phyloP scores from a whole-genome alignment of 2,888 invertebrate species.

The Cerceris rybyensis region DNA sequence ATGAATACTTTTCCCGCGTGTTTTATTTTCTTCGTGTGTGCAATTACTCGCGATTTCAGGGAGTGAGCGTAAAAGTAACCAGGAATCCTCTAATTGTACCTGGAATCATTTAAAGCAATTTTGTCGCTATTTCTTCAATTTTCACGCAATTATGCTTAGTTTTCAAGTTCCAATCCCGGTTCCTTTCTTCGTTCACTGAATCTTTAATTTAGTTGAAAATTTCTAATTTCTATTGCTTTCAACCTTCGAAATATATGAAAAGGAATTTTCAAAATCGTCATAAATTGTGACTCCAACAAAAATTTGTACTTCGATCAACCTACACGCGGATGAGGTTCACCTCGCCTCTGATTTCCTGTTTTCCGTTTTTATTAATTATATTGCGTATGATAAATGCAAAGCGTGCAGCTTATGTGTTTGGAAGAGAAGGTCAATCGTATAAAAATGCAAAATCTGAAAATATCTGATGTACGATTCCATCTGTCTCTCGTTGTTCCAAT shows the following conservation, averaged over 20 bases:
- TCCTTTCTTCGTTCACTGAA: not conserved
- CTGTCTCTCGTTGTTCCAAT: too few species aligned
- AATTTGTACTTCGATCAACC: too few species aligned
- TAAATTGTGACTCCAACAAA: too few species aligned
- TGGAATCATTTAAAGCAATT: constrained; percentile 68
- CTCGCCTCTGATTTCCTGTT: not conserved
- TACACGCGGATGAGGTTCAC: not conserved
- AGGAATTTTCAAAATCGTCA: too few species aligned
- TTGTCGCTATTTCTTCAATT: constrained; percentile 32
- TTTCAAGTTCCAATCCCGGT: not conserved
- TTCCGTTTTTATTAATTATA: not conserved
- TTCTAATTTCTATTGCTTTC: too few species aligned
- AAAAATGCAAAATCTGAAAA: too few species aligned
- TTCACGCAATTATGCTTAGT: constrained; percentile 1
- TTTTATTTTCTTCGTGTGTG: constrained; percentile 17
- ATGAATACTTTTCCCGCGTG: constrained; percentile 4
- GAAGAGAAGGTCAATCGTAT: not conserved
- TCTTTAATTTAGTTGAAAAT: too few species aligned
- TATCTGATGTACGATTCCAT: too few species aligned
- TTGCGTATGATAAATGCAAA: not conserved
- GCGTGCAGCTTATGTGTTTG: not conserved
- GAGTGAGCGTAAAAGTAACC: constrained; percentile 64
- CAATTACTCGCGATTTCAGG: constrained; percentile 49
- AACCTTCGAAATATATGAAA: too few species aligned
- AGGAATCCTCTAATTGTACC: constrained; percentile 70